Evolutionary conservation across 2,797 vertebrate genomes (phyloP).

Genomic region (Nasua narica): DNA sequence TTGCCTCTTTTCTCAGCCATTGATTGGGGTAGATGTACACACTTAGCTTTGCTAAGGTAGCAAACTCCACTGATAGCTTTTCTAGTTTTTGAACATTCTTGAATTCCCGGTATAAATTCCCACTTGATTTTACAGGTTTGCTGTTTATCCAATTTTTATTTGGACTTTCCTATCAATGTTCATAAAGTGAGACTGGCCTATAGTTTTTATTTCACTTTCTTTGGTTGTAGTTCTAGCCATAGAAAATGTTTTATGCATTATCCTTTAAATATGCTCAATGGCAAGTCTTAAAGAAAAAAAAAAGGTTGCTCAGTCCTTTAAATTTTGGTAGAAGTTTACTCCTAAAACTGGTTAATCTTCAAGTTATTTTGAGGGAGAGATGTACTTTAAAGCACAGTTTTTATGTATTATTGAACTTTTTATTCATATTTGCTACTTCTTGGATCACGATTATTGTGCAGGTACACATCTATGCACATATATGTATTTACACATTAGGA

Average conservation of each 20-base stretch:
- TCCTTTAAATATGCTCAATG: background rate
- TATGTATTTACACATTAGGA: background rate
- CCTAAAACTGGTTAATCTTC: background rate
- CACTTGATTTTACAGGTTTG: conserved; percentile 6
- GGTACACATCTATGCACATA: background rate
- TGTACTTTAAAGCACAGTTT: background rate
- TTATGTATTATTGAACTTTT: background rate
- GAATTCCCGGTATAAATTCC: background rate
- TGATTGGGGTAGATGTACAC: background rate
- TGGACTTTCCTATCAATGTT: background rate
- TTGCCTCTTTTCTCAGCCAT: background rate
- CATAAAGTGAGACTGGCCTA: background rate
- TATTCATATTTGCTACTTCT: background rate
- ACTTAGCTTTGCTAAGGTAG: conserved; percentile 3
- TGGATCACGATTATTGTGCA: background rate
- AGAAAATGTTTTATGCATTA: background rate
- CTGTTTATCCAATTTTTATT: background rate
- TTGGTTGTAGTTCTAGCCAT: background rate
- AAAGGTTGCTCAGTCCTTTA: background rate
- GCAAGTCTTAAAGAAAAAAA: background rate
- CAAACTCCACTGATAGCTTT: background rate
- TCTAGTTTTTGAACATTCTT: background rate
- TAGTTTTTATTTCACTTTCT: background rate
- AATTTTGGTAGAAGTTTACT: background rate
- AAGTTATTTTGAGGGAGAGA: background rate